Evolutionary conservation across 2,888 invertebrate species (phyloP), one percentile per base, ranked within the genome.

Genomic region (Troides oblongomaculatus): DNA sequence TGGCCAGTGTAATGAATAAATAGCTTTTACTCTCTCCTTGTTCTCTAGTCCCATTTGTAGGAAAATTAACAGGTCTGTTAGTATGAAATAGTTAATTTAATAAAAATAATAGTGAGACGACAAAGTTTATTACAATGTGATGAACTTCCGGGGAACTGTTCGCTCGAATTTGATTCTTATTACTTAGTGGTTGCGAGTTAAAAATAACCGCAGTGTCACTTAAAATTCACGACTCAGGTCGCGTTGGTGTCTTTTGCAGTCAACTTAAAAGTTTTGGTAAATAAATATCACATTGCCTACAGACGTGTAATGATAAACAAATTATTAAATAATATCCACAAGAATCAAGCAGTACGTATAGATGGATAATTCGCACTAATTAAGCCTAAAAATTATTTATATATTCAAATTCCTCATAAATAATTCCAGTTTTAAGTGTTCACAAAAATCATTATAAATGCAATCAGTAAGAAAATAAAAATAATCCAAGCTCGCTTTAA

Each of bases 221-320:
- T n/a, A 60, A 23, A 61, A 63, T 64, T 69, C 64, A 39, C 53
- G 43, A 64, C 59, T n/a, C 17, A 30, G 59, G 23, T n/a, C 43
- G 64, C 64, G 69, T 69, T 61, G 64, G 62, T 60, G 68, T 63
- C 62, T 63, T 63, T 60, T 63, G 46, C 46, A 62, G 62, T 62
- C 43, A 46, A 21, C 46, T 59, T 60, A 53, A 36, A 59, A 43
- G 57, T 43, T 17, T 39, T 30, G 39, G 25, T 21, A 7, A 10
- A 6, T 39, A 39, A 39, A 39, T 10, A 36, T 4, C 10, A 50
- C 12, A 17, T 17, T 50, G 17, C 2, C 17, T 50, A 50, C 18
- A 17, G 14, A 50, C 17, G 50, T 14, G 50, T 50, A 50, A 17
- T 2, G 2, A 14, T 50, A 50, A 14, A 50, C 50, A 50, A 50